Conservation (phyloP, 2,113 vertebrate species). For the Centropus unirufus region DNA sequence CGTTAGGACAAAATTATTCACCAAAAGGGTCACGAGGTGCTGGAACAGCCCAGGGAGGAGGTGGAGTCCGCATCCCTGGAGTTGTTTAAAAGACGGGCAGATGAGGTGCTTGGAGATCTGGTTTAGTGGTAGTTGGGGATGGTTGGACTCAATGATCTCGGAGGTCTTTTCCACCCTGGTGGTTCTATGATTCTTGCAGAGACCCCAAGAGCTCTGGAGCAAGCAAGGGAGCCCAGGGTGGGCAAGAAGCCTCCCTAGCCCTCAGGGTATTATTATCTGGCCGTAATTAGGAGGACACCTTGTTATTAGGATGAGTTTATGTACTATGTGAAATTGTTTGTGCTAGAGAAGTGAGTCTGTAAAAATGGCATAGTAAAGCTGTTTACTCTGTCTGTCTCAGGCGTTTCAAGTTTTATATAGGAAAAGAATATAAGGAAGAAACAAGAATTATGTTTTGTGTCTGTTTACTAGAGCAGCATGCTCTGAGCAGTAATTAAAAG, state of each 20-base stretch:
- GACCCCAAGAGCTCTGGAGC: neutral
- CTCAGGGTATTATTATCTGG: neutral
- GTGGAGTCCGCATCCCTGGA: no score
- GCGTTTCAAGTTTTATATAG: neutral
- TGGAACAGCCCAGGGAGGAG: no score
- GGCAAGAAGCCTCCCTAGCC: neutral
- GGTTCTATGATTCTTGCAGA: neutral
- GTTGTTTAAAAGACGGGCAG: no score
- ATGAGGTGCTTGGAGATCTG: no score
- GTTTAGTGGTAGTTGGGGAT: no score
- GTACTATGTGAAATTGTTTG: neutral
- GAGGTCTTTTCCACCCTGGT: no score
- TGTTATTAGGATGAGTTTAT: neutral
- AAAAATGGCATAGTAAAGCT: neutral
- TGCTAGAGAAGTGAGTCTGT: neutral
- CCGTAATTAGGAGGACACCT: neutral
- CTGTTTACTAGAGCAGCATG: constrained; percentile 23
- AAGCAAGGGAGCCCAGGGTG: neutral
- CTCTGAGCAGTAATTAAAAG: constrained; percentile 33
- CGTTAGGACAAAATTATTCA: no score
- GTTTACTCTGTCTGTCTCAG: neutral
- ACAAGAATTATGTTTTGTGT: neutral
- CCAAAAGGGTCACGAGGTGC: no score
- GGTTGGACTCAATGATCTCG: no score
- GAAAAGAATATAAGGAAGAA: neutral